Conservation (phyloP, 2,113 vertebrate species). For the cat (Felis catus) region F.catus_Fca126_mat1.0 CM031418.1:125415001-125415500, state of each 20-base stretch:
- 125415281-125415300: background rate
- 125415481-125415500: background rate
- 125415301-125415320: background rate
- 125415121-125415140: background rate
- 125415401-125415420: background rate
- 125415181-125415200: background rate
- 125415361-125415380: background rate
- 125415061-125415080: background rate
- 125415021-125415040: background rate
- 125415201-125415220: background rate
- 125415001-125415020: background rate
- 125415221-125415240: background rate
- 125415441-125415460: background rate
- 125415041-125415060: background rate
- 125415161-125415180: fast-evolving
- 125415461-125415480: background rate
- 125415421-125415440: no score
- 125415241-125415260: background rate
- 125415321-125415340: background rate
- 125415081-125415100: background rate
- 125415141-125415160: no score
- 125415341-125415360: background rate
- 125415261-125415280: background rate
- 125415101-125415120: fast-evolving
- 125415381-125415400: background rate